A percentile compares a stretch with the other conserved stretches of the same genome.
phyloP scores from a whole-genome alignment of 2,113 vertebrate genomes.

The Amia ocellicauda region DNA sequence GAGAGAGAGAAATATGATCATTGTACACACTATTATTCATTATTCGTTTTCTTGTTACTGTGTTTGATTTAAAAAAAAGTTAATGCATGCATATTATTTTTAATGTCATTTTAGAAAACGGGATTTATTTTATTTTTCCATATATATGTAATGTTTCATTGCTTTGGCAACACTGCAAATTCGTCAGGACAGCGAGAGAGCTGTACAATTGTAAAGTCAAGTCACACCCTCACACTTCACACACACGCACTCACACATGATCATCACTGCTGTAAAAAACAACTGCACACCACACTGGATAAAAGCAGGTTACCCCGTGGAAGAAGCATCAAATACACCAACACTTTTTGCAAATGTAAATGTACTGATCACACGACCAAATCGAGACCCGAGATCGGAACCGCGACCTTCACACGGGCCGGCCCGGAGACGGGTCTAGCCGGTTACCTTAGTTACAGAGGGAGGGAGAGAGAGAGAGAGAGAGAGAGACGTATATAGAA shows the following conservation, averaged over 20 bases:
- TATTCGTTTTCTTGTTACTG: background rate
- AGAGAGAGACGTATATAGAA: background rate
- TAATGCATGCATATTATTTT: background rate
- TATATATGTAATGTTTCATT: background rate
- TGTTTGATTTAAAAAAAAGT: background rate
- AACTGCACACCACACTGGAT: too few species aligned
- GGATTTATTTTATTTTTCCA: background rate
- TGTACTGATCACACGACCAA: background rate
- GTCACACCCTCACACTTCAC: too few species aligned
- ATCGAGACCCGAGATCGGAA: background rate
- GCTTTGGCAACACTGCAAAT: background rate
- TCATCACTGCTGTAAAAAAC: too few species aligned
- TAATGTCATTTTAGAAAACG: background rate
- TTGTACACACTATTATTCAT: background rate
- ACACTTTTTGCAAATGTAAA: too few species aligned
- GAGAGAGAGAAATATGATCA: background rate
- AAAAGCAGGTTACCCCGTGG: too few species aligned
- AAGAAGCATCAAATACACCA: too few species aligned
- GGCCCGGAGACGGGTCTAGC: constrained; percentile 1
- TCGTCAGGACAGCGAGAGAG: background rate
- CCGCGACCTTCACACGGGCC: background rate
- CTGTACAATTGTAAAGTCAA: background rate
- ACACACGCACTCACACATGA: too few species aligned
- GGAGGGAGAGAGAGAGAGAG: constrained; percentile 8
- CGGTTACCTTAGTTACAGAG: constrained; percentile 33